A percentile compares a stretch with the other conserved stretches of the same genome.
Evolutionary conservation across 2,797 vertebrate species (phyloP).

Genomic region (Pangasius krempfi): DNA sequence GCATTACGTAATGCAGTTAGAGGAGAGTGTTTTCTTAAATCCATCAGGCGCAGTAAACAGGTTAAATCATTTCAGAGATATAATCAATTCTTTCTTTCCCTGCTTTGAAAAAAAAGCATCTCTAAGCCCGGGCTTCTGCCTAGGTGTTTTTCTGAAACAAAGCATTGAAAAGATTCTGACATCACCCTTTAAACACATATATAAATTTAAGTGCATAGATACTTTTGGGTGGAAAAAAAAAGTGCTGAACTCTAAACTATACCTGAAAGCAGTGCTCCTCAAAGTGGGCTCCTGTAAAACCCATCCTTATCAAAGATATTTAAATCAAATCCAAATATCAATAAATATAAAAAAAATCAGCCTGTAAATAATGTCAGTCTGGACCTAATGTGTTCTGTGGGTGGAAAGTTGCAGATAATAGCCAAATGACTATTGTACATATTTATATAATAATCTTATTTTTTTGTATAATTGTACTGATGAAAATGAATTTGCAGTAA

Average conservation of each 20-base stretch:
- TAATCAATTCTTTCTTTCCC: neutral
- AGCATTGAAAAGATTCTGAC: neutral
- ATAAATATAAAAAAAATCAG: neutral
- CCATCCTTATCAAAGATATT: no score
- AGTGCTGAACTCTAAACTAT: neutral
- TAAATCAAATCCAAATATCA: neutral
- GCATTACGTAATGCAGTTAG: conserved; percentile 58
- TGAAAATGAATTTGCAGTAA: neutral
- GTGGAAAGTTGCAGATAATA: neutral
- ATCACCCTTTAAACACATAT: neutral
- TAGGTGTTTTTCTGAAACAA: neutral
- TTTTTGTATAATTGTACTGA: neutral
- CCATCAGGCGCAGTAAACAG: neutral
- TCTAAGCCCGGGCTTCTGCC: neutral
- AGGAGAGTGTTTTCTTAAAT: conserved; percentile 9
- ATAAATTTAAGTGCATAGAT: neutral
- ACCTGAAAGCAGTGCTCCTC: neutral
- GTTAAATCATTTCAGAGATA: neutral
- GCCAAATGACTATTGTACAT: neutral
- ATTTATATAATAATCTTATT: neutral
- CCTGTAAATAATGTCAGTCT: neutral
- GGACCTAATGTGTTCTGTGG: neutral
- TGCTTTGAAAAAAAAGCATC: neutral
- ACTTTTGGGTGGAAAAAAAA: neutral
- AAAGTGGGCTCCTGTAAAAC: neutral